These are phyloP conservation scores for Drosophila sp. DNA, from an alignment of 1,140 invertebrate species.

Conservation along the genomic window DNA sequence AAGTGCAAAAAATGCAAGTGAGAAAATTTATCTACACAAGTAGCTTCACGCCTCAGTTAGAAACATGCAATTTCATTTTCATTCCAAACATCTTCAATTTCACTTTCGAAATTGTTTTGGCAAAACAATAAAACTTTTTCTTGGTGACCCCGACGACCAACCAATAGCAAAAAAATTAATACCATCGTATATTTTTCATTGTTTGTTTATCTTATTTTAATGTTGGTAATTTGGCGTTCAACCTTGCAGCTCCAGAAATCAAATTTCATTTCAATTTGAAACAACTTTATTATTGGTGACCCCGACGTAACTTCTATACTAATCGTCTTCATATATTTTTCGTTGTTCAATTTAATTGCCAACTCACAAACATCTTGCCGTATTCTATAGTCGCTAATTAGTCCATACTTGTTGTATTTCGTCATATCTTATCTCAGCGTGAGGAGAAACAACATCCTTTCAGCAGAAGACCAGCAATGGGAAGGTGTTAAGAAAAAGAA, in stretches of 20 bases:
- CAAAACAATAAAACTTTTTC: not conserved
- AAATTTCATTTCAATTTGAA: too few species aligned
- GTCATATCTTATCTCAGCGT: not conserved
- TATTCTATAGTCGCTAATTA: slow-evolving; percentile 55
- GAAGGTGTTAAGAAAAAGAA: slow-evolving; percentile 39
- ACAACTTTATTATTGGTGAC: too few species aligned
- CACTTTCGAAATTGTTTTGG: slow-evolving; percentile 18
- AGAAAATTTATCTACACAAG: slow-evolving; percentile 9
- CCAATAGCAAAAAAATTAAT: too few species aligned
- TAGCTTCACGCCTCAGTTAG: slow-evolving; percentile 14
- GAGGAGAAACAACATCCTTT: slow-evolving; percentile 28
- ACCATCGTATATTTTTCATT: too few species aligned
- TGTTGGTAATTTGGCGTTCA: too few species aligned
- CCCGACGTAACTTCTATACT: not conserved
- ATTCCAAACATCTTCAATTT: slow-evolving; percentile 6
- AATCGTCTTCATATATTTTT: not conserved
- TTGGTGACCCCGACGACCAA: not conserved
- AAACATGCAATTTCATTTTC: slow-evolving; percentile 14
- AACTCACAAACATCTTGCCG: slow-evolving; percentile 14
- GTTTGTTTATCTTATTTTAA: too few species aligned
- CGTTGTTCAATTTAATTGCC: not conserved
- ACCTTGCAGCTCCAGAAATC: too few species aligned
- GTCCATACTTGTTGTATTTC: slow-evolving; percentile 16
- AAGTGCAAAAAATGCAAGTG: slow-evolving; percentile 23
- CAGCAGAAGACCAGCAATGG: slow-evolving; percentile 10